These are phyloP conservation scores for Eustalomyia histrio DNA, from an alignment of 2,888 invertebrate genomes.

Conservation along the genomic window DNA sequence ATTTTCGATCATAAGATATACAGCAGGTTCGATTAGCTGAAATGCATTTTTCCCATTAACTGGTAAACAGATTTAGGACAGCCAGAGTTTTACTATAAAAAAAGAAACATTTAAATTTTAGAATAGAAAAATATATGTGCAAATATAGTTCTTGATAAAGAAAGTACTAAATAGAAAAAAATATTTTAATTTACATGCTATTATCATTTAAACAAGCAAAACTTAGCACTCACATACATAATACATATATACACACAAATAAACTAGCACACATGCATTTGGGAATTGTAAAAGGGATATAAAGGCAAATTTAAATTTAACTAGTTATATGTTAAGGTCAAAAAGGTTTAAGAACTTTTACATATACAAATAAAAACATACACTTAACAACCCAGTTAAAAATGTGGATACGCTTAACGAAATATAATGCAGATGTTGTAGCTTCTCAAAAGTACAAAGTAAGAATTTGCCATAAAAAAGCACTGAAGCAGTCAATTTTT, in stretches of 20 bases:
- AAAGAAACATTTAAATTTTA: neutral
- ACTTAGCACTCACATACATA: constrained; percentile 33
- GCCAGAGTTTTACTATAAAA: no score
- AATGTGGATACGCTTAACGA: neutral
- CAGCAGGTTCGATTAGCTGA: no score
- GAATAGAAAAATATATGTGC: neutral
- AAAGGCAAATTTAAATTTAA: constrained; percentile 47
- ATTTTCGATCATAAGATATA: no score
- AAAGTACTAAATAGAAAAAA: constrained; percentile 6
- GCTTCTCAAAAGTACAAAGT: no score
- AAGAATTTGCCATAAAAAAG: no score
- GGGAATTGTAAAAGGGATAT: constrained; percentile 17
- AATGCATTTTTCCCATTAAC: no score
- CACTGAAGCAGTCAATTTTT: no score
- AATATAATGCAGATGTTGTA: no score
- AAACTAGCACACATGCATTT: neutral
- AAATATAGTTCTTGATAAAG: neutral
- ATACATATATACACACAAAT: neutral
- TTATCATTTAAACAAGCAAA: constrained; percentile 51
- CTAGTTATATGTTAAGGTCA: constrained; percentile 52
- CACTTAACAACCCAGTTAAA: neutral
- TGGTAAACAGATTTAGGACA: no score
- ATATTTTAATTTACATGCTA: constrained; percentile 61
- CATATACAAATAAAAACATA: neutral
- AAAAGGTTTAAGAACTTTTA: constrained; percentile 22